Percentiles rank a stretch among this genome's conserved stretches.
Evolutionary conservation across 2,113 vertebrate species (phyloP).

Genomic region (Illadopsis cleaveri): DNA sequence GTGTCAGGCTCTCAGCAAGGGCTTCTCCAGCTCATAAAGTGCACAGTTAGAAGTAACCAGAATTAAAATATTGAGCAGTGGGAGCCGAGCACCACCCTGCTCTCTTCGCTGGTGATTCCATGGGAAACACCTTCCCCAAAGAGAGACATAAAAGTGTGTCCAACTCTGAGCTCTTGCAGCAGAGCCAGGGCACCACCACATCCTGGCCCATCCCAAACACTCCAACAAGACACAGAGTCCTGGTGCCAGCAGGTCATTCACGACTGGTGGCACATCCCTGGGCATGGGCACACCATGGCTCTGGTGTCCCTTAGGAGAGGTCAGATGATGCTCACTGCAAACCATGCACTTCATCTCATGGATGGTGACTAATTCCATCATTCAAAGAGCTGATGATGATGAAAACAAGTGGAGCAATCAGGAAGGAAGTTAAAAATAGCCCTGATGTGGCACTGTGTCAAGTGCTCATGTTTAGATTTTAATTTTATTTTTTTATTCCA

Average conservation of each 20-base stretch:
- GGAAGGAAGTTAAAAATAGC: constrained; percentile 67
- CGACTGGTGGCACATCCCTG: fast-evolving
- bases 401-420: constrained; percentile 21
- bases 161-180: not conserved
- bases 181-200: not conserved
- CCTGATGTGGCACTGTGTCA: constrained; percentile 25
- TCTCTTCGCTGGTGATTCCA: fast-evolving
- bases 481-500: constrained; percentile 65
- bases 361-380: constrained; percentile 3
- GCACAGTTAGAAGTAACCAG: not conserved
- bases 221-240: not conserved
- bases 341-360: not conserved
- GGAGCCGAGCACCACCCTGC: fast-evolving
- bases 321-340: not conserved
- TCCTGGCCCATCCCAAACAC: not conserved
- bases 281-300: fast-evolving
- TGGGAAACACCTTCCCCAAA: not conserved
- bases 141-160: not conserved
- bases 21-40: not conserved
- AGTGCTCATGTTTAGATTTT: constrained; percentile 49
- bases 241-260: not conserved
- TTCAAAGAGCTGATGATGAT: not conserved
- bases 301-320: not conserved
- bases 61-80: not conserved
- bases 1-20: not conserved